Evolutionary conservation across 2,113 vertebrate species (phyloP).

Genomic region (Rissa tridactyla): DNA sequence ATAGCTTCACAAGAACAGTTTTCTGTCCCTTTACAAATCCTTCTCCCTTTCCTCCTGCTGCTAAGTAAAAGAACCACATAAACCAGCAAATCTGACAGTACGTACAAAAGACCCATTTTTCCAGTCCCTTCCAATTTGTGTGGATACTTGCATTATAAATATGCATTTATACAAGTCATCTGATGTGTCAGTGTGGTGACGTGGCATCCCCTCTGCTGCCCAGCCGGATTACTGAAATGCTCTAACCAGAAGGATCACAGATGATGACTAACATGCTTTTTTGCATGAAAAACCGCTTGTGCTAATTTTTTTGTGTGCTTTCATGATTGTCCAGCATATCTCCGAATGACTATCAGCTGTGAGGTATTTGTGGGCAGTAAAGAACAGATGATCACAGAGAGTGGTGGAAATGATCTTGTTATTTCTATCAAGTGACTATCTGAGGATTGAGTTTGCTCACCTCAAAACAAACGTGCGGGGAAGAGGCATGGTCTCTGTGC

Average conservation of each 20-base stretch:
- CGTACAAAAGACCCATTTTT: background rate
- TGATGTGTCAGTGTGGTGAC: background rate
- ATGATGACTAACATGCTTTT: constrained; percentile 39
- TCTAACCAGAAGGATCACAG: background rate
- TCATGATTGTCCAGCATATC: constrained; percentile 1
- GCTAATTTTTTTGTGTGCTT: background rate
- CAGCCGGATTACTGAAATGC: rapidly evolving
- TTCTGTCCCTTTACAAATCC: background rate
- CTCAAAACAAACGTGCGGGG: background rate
- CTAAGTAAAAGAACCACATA: background rate
- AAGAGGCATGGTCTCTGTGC: background rate
- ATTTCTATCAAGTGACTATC: background rate
- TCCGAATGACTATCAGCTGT: constrained; percentile 39
- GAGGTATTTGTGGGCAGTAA: constrained; percentile 7
- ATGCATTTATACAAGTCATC: background rate
- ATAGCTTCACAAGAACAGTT: background rate
- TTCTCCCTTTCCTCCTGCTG: background rate
- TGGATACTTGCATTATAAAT: background rate
- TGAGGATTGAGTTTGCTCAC: background rate
- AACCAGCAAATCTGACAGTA: background rate
- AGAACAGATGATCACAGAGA: background rate
- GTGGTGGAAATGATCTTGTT: background rate
- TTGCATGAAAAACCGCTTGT: background rate
- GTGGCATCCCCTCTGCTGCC: background rate
- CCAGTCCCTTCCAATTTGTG: background rate